Conservation (phyloP, 2,113 vertebrate genomes). For the Echinops telfairi region DNA sequence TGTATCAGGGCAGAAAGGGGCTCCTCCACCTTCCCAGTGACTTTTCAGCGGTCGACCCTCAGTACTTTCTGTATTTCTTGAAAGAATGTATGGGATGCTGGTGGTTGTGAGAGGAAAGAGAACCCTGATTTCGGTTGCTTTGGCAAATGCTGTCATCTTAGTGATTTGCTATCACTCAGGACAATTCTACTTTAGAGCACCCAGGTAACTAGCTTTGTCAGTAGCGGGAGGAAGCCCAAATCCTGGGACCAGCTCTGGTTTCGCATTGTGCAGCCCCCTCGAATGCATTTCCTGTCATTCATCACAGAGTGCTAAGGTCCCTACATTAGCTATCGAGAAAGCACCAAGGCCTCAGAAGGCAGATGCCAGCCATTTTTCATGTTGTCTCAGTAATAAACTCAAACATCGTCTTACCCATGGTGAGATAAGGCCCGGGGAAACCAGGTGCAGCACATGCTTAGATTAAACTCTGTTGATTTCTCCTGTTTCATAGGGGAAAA, state of each 20-base stretch:
- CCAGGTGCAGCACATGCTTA: slow-evolving; percentile 47
- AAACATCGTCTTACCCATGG: slow-evolving; percentile 54
- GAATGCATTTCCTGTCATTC: neutral
- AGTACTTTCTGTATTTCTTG: no score
- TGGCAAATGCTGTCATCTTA: no score
- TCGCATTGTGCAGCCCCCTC: neutral
- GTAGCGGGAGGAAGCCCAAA: neutral
- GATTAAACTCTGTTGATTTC: slow-evolving; percentile 79
- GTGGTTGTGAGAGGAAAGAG: no score
- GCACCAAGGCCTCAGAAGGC: neutral
- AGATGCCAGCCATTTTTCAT: slow-evolving; percentile 64
- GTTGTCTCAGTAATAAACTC: slow-evolving; percentile 61
- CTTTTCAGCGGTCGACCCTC: no score
- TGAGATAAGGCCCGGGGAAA: slow-evolving; percentile 77
- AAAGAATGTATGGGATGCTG: no score
- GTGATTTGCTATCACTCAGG: no score
- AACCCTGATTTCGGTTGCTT: no score
- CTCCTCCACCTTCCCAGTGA: no score
- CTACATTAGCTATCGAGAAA: neutral
- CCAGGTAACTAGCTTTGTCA: no score
- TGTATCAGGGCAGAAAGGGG: no score
- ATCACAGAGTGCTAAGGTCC: slow-evolving; percentile 2
- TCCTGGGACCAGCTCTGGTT: neutral
- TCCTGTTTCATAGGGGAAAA: slow-evolving; percentile 63
- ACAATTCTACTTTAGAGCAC: no score